These are phyloP conservation scores for Drosophila aldrichi DNA, from an alignment of 2,888 invertebrate genomes.

Conservation along the genomic window DNA sequence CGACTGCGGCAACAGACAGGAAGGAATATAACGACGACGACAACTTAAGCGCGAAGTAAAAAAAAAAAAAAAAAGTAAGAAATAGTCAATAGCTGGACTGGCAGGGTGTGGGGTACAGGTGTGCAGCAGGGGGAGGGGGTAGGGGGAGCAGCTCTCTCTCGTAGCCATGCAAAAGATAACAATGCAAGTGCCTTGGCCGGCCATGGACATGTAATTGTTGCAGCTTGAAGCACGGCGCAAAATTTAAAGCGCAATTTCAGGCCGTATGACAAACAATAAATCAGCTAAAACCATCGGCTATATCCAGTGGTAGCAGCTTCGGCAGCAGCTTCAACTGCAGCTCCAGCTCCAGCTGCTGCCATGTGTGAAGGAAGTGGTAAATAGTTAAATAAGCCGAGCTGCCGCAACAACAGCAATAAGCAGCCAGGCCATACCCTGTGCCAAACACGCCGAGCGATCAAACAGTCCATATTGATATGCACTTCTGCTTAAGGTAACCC, in stretches of 20 bases:
- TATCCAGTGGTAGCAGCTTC: constrained; percentile 39
- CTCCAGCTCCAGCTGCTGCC: constrained; percentile 34
- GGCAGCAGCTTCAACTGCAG: constrained; percentile 2
- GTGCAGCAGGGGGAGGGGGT: constrained; percentile 4
- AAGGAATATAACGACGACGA: constrained; percentile 79
- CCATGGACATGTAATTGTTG: constrained; percentile 78
- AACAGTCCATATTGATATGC: background rate
- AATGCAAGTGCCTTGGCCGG: constrained; percentile 68
- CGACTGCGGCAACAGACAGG: constrained; percentile 76
- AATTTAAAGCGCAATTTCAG: constrained; percentile 81
- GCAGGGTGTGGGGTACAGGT: constrained; percentile 1
- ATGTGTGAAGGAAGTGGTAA: constrained; percentile 76
- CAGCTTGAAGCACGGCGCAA: constrained; percentile 66
- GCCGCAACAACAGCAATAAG: constrained; percentile 5
- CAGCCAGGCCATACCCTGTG: constrained; percentile 38
- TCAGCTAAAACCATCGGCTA: constrained; percentile 75
- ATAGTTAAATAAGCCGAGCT: constrained; percentile 74
- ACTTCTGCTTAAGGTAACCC: background rate
- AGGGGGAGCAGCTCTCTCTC: constrained; percentile 11
- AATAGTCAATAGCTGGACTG: constrained; percentile 70
- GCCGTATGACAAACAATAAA: constrained; percentile 80
- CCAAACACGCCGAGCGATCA: background rate
- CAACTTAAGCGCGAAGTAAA: constrained; percentile 79
- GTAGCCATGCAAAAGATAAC: constrained; percentile 77
- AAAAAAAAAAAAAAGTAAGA: constrained; percentile 68